Base-by-base conservation (phyloP, 2,888 invertebrate genomes). In the Branchinecta sandiegonensis region DNA sequence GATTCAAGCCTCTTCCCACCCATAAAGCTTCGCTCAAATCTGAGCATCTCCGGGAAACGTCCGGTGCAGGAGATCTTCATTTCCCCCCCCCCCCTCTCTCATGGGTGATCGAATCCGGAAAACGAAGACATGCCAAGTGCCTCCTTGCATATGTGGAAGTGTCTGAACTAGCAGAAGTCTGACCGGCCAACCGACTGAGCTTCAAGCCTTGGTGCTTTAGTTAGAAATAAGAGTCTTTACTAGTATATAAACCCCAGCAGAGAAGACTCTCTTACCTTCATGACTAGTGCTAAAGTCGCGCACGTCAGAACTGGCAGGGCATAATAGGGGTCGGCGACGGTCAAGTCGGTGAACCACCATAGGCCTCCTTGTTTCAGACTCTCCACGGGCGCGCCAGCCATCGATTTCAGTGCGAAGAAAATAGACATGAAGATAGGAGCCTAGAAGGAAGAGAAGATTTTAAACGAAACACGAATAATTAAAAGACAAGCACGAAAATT, bases 341-440 rank as follows among this genome's bases (percentile, higher is more conserved):
- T 94, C 65, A 99, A 82, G 81, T 99, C 94, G 5, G 83, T 80
- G 77, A 99, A 95, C 97, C 97, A 99, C 74, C 83, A 85, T 1
- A 92, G 73, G 0, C 99, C 99, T 47, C 97, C 97, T 1, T 84
- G 81, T 71, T 84, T 83, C 83, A 97, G 83, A 76, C 94, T 94
- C 64, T 91, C 92, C 48, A 99, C 89, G 2, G 95, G 96, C 47
- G 87, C 83, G 75, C 87, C 88, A 1, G 93, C 86, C 95, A 99
- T 95, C 72, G 84, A 81, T 73, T 91, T 83, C 66, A 99, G 78
- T 0, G 88, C 92, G 79, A 90, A 83, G 76, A 95, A 97, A 77
- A 94, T 89, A 0, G 95, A 94, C 71, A 96, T 79, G 77, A 97
- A 97, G 14, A 97, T 79, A 0, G 94, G 94, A 68, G 84, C 81